Percentiles rank a stretch among this genome's conserved stretches.
These are phyloP conservation scores for Eupeodes luniger DNA, from an alignment of 2,888 invertebrate genomes.

Conservation along the genomic window DNA sequence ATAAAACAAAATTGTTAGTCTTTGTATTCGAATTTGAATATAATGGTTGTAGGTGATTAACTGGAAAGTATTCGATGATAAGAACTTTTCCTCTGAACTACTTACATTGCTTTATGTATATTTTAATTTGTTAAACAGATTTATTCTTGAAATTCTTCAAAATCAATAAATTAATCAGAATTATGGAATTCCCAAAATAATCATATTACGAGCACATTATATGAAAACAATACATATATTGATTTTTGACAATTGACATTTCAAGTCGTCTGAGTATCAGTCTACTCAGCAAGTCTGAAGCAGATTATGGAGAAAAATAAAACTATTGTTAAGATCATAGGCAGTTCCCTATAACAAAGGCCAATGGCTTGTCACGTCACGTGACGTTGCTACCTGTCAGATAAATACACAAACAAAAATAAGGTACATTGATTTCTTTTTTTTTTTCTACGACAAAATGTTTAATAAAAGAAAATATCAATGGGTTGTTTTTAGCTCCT, in stretches of 20 bases:
- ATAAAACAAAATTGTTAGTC: too few species aligned
- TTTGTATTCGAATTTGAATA: too few species aligned
- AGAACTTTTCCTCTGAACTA: too few species aligned
- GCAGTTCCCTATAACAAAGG: conserved; percentile 48
- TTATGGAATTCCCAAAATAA: not conserved
- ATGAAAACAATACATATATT: conserved; percentile 28
- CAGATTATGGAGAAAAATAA: conserved; percentile 41
- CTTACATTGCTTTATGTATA: too few species aligned
- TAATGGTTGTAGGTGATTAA: too few species aligned
- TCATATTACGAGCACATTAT: conserved; percentile 24
- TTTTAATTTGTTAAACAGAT: too few species aligned
- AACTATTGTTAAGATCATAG: conserved; percentile 25
- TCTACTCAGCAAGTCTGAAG: conserved; percentile 48
- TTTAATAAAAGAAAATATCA: conserved; percentile 31
- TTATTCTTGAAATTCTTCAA: conserved; percentile 7
- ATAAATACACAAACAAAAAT: not conserved
- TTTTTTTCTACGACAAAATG: conserved; percentile 5
- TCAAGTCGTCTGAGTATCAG: conserved; percentile 48
- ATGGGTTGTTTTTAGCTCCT: conserved; percentile 35
- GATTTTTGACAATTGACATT: conserved; percentile 62
- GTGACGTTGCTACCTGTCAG: conserved; percentile 67
- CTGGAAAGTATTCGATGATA: too few species aligned
- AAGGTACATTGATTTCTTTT: not conserved
- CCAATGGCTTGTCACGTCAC: conserved; percentile 69
- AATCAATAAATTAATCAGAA: conserved; percentile 4